Evolutionary conservation across 2,888 invertebrate species (phyloP).

Genomic region (Xylota segnis): DNA sequence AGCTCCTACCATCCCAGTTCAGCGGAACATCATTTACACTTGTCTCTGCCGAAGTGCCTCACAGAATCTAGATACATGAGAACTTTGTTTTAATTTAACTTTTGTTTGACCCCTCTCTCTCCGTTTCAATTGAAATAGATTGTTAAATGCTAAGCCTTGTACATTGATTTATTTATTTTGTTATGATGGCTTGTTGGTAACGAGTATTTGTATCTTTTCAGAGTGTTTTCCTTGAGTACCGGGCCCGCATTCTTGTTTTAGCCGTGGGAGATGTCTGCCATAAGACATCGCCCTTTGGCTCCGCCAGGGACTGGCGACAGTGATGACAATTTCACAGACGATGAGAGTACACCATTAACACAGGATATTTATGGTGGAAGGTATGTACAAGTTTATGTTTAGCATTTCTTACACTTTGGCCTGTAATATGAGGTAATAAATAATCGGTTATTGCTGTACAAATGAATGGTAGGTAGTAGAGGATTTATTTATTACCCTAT

Average conservation of each 20-base stretch:
- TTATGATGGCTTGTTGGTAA: constrained; percentile 22
- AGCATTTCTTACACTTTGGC: background rate
- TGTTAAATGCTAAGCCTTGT: constrained; percentile 35
- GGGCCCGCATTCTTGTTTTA: constrained; percentile 67
- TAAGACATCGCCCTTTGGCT: constrained; percentile 87
- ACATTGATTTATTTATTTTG: constrained; percentile 39
- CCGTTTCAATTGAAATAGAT: constrained; percentile 60
- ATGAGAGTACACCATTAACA: constrained; percentile 94
- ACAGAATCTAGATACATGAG: constrained; percentile 15
- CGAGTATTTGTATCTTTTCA: constrained; percentile 32
- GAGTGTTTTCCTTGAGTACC: constrained; percentile 48
- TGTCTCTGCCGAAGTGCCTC: background rate
- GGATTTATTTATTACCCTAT: constrained; percentile 12
- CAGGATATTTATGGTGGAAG: constrained; percentile 96
- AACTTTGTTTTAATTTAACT: constrained; percentile 51
- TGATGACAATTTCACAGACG: constrained; percentile 92
- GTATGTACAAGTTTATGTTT: constrained; percentile 87
- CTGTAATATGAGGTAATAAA: constrained; percentile 1
- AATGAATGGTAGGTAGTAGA: constrained; percentile 1
- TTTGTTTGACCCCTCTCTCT: background rate
- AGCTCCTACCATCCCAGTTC: background rate
- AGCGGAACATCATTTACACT: background rate
- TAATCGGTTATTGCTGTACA: constrained; percentile 20
- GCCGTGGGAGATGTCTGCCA: constrained; percentile 86
- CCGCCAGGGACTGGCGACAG: constrained; percentile 85